Conservation (phyloP, 2,888 invertebrate species). For the Elmis aenea region DNA sequence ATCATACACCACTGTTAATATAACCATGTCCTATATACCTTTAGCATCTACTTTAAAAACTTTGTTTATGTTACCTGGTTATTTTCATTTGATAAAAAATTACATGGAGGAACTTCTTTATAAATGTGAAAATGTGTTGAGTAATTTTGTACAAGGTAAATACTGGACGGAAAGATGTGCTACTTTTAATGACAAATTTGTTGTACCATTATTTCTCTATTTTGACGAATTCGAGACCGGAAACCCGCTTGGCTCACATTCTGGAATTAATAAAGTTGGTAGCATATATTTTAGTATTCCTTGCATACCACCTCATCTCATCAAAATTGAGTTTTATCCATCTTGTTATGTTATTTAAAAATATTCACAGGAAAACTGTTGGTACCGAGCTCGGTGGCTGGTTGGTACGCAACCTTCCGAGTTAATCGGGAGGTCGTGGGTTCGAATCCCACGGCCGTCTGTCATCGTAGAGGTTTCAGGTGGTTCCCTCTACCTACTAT, state of each 20-base stretch:
- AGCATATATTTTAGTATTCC: constrained; percentile 7
- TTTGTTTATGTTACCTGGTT: not conserved
- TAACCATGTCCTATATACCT: not conserved
- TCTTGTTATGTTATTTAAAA: constrained; percentile 12
- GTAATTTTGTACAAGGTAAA: not conserved
- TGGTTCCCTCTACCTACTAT: too few relatives aligned
- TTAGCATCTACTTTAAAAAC: not conserved
- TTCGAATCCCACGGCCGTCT: too few relatives aligned
- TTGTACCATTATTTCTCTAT: constrained; percentile 9
- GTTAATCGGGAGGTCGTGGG: too few relatives aligned
- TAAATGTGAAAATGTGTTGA: not conserved
- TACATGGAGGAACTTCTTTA: not conserved
- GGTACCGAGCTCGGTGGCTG: too few relatives aligned
- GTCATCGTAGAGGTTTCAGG: too few relatives aligned
- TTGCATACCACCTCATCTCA: constrained; percentile 6
- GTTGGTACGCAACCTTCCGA: too few relatives aligned
- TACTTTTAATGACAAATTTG: too few relatives aligned
- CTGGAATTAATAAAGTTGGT: constrained; percentile 9
- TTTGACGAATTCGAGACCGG: constrained; percentile 9
- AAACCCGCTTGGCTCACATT: constrained; percentile 9
- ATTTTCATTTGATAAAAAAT: not conserved
- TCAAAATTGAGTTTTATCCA: constrained; percentile 9
- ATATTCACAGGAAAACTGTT: constrained; percentile 9
- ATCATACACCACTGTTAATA: not conserved
- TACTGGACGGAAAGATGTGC: not conserved